A percentile compares a stretch with the other conserved stretches of the same genome.
Evolutionary conservation across 2,888 invertebrate species (phyloP).

Genomic region (Petrolisthes cinctipes): DNA sequence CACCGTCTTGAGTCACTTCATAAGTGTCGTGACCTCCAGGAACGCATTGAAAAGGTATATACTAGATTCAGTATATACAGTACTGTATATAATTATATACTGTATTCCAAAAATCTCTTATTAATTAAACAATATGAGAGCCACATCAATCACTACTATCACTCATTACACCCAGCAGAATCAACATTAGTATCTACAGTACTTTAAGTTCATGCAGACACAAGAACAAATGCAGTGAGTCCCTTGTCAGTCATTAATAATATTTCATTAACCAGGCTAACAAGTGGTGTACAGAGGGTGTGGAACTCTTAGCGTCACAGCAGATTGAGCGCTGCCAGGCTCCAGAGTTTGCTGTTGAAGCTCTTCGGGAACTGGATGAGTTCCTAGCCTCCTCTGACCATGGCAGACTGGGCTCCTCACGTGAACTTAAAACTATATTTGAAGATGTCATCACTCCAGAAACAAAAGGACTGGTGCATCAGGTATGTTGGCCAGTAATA

Average conservation of each 20-base stretch:
- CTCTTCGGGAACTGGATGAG: slow-evolving; percentile 80
- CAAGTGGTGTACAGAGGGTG: slow-evolving; percentile 90
- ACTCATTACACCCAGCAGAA: too few relatives aligned
- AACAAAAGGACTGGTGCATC: slow-evolving; percentile 89
- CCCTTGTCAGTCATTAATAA: slow-evolving; percentile 25
- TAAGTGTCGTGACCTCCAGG: slow-evolving; percentile 90
- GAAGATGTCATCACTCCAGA: slow-evolving; percentile 90
- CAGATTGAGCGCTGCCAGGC: slow-evolving; percentile 79
- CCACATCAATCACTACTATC: too few relatives aligned
- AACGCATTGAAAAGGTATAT: slow-evolving; percentile 87
- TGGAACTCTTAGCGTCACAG: slow-evolving; percentile 87
- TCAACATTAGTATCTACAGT: too few relatives aligned
- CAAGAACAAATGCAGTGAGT: too few relatives aligned
- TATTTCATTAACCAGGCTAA: slow-evolving; percentile 78
- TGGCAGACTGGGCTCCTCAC: slow-evolving; percentile 80
- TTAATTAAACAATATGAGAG: too few relatives aligned
- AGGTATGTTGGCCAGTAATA: slow-evolving; percentile 74
- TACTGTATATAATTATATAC: too few relatives aligned
- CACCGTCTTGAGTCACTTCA: slow-evolving; percentile 81
- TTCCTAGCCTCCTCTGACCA: slow-evolving; percentile 84
- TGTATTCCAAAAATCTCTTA: too few relatives aligned
- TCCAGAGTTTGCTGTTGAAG: slow-evolving; percentile 80
- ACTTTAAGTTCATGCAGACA: too few relatives aligned
- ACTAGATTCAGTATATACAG: too few relatives aligned
- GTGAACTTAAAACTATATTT: slow-evolving; percentile 83